Conservation (phyloP, 2,888 invertebrate genomes). For the Epinotia bilunana region DNA sequence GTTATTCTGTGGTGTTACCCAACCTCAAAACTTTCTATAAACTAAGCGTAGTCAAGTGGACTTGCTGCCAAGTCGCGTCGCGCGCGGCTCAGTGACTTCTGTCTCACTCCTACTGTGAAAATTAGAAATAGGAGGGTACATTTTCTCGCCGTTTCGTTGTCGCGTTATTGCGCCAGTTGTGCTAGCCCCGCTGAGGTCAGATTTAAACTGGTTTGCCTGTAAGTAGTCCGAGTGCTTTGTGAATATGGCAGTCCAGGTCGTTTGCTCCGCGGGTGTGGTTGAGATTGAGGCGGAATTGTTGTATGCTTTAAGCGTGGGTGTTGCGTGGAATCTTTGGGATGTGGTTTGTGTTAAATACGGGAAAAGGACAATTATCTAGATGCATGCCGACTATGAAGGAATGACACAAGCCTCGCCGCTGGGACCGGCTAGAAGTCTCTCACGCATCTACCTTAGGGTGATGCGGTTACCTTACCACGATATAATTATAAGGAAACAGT, state of each 20-base stretch:
- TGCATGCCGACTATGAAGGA: constrained; percentile 13
- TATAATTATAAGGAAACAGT: too few relatives aligned
- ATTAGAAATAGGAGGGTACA: too few relatives aligned
- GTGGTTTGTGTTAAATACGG: constrained; percentile 16
- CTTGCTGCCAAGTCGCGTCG: too few relatives aligned
- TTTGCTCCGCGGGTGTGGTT: constrained; percentile 51
- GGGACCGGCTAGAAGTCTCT: neutral
- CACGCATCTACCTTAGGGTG: neutral
- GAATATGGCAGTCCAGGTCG: constrained; percentile 33
- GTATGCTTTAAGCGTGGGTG: constrained; percentile 34
- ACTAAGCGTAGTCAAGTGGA: too few relatives aligned
- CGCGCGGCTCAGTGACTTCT: too few relatives aligned
- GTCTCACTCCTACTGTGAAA: too few relatives aligned
- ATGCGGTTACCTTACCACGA: neutral
- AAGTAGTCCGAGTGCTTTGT: neutral
- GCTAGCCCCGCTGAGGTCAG: neutral
- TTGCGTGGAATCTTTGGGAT: constrained; percentile 20
- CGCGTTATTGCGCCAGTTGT: too few relatives aligned
- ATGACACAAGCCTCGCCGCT: constrained; percentile 5
- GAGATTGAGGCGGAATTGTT: constrained; percentile 51
- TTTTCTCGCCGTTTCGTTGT: too few relatives aligned
- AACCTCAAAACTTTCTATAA: too few relatives aligned
- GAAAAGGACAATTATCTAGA: constrained; percentile 19
- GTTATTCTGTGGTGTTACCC: too few relatives aligned
- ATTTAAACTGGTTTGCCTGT: neutral